These are phyloP conservation scores for Phoenicopterus ruber DNA, from an alignment of 2,113 vertebrate species.

Conservation along the genomic window DNA sequence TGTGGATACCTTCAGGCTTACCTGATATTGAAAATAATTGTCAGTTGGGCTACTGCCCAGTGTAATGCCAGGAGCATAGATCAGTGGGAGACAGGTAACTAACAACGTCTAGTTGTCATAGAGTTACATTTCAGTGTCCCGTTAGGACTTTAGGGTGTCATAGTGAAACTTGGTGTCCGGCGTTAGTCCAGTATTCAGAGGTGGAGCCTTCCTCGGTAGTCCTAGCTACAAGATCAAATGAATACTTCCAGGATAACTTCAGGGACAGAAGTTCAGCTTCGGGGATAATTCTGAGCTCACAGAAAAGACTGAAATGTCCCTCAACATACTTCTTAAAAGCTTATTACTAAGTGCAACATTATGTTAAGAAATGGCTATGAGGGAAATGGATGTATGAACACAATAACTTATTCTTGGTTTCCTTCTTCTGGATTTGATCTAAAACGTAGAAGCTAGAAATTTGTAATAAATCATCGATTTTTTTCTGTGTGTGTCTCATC, in stretches of 20 bases:
- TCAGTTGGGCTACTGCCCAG: neutral
- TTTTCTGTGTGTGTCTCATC: accelerated
- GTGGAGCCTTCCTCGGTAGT: neutral
- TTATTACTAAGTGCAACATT: neutral
- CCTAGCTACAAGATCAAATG: neutral
- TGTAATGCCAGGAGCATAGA: neutral
- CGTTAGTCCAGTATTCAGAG: neutral
- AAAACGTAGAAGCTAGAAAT: neutral
- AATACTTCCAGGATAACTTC: neutral
- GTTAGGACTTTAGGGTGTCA: neutral
- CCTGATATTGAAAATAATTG: neutral
- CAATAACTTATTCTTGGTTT: neutral
- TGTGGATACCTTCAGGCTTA: accelerated
- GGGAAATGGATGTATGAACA: neutral
- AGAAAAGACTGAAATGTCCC: neutral
- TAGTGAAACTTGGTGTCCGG: neutral
- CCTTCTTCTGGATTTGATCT: neutral
- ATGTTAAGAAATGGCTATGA: neutral
- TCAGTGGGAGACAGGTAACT: neutral
- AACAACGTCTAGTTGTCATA: neutral
- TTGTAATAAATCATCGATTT: neutral
- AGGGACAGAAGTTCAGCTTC: neutral
- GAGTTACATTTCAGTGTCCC: neutral
- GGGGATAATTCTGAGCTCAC: neutral
- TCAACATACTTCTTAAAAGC: neutral